These are phyloP conservation scores for Odontomyia ornata DNA, from an alignment of 2,888 invertebrate species.

Conservation along the genomic window DNA sequence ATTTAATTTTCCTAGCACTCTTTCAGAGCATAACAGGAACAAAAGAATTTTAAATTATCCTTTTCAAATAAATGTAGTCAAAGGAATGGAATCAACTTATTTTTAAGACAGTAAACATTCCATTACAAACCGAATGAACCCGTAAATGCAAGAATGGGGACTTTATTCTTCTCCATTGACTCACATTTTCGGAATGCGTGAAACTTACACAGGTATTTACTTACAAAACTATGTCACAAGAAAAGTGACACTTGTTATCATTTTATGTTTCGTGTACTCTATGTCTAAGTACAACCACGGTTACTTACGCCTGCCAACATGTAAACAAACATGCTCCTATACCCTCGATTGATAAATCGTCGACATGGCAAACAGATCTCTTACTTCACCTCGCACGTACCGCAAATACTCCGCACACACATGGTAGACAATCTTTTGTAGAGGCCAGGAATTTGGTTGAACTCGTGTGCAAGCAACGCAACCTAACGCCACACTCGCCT, in stretches of 20 bases:
- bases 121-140: too few species aligned
- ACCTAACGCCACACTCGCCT: background rate
- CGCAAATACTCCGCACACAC: background rate
- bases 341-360: constrained; percentile 13
- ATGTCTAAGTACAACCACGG: background rate
- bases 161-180: too few species aligned
- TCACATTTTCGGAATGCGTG: background rate
- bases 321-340: constrained; percentile 10
- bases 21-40: too few species aligned
- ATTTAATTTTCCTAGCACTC: too few species aligned
- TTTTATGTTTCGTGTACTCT: background rate
- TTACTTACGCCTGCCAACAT: background rate
- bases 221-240: background rate
- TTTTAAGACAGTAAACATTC: too few species aligned
- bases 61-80: too few species aligned
- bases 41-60: too few species aligned
- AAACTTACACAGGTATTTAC: background rate
- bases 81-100: too few species aligned
- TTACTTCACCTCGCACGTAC: background rate
- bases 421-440: background rate
- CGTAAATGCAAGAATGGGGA: too few species aligned
- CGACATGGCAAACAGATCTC: constrained; percentile 8
- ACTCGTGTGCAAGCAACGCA: background rate
- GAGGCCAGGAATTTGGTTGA: background rate
- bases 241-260: constrained; percentile 6